These are phyloP conservation scores for Tursiops truncatus DNA, from an alignment of 2,113 vertebrate species.

Conservation along the genomic window DNA sequence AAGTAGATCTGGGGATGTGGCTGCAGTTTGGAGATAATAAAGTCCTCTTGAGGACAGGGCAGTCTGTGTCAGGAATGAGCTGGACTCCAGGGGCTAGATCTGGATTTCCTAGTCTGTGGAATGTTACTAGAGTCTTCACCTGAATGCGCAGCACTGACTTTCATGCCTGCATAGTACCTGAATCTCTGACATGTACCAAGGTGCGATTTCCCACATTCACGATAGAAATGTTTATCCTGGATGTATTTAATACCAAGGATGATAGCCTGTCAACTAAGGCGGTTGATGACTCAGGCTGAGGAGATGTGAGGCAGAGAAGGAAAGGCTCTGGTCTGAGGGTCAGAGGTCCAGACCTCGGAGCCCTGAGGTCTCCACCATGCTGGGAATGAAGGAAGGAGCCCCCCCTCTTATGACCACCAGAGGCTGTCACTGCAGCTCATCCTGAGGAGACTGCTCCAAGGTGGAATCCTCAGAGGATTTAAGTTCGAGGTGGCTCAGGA, in stretches of 20 bases:
- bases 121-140: background rate
- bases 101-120: background rate
- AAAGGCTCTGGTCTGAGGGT: background rate
- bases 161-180: background rate
- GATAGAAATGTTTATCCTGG: background rate
- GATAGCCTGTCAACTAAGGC: background rate
- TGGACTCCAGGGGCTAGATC: background rate
- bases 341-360: background rate
- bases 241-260: background rate
- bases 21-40: background rate
- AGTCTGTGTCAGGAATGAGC: background rate
- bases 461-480: background rate
- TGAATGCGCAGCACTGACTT: background rate
- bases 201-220: background rate
- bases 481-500: background rate
- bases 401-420: background rate
- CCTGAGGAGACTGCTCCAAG: background rate
- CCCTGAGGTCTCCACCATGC: background rate
- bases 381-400: background rate
- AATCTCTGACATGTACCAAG: background rate
- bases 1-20: background rate
- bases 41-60: background rate
- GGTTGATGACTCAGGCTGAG: background rate
- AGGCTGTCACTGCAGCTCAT: background rate
- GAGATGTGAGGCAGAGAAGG: background rate